These are phyloP conservation scores for Eupristina koningsbergeri DNA, from an alignment of 1,140 invertebrate genomes.

Conservation along the genomic window DNA sequence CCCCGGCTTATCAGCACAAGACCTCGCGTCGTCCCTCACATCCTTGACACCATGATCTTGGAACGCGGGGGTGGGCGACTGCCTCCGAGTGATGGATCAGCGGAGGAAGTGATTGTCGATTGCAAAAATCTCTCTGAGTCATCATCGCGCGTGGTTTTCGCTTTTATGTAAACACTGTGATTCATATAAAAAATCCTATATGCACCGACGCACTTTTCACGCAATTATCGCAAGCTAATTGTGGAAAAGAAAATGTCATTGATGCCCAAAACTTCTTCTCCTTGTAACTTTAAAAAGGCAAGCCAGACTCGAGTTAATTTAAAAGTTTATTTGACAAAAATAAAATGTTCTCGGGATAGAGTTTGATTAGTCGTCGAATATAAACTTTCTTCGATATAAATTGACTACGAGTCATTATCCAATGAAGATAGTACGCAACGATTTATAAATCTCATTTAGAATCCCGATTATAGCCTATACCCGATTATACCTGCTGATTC, in stretches of 20 bases:
- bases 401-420: background rate
- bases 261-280: background rate
- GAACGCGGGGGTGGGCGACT: background rate
- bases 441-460: constrained; percentile 7
- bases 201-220: background rate
- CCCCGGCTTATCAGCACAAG: background rate
- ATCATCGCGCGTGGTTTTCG: background rate
- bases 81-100: background rate
- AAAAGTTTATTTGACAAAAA: background rate
- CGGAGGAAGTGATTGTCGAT: background rate
- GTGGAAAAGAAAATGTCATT: background rate
- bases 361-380: background rate
- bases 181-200: background rate
- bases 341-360: background rate
- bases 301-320: background rate
- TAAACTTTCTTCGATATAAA: background rate
- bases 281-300: too few relatives aligned
- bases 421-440: background rate
- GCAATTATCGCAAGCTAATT: background rate
- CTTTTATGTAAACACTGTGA: background rate
- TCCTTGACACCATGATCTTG: constrained; percentile 46
- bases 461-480: background rate
- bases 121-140: background rate
- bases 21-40: background rate
- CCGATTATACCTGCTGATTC: background rate